Evolutionary conservation across 1,140 invertebrate genomes (phyloP).

Genomic region (Cotesia vestalis): DNA sequence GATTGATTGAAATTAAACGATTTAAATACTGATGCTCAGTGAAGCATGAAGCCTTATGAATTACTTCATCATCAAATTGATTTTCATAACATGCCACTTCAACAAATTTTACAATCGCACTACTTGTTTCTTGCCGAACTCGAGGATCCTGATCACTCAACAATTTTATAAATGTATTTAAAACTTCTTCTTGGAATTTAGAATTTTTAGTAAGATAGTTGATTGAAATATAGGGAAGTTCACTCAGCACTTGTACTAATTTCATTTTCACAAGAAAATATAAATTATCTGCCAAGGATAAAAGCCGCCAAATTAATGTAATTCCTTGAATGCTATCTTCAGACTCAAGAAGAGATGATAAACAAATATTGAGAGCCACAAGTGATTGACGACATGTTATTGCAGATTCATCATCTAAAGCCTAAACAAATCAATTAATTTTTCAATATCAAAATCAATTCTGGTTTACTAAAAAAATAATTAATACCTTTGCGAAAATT

Average conservation of each 20-base stretch:
- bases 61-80: slow-evolving; percentile 62
- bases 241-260: slow-evolving; percentile 70
- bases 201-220: slow-evolving; percentile 61
- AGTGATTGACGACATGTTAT: slow-evolving; percentile 75
- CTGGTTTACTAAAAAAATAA: background rate
- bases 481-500: slow-evolving; percentile 67
- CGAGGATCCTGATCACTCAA: slow-evolving; percentile 80
- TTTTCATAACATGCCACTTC: slow-evolving; percentile 58
- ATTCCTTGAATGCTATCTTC: slow-evolving; percentile 64
- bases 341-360: slow-evolving; percentile 72
- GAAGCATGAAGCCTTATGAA: slow-evolving; percentile 58
- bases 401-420: slow-evolving; percentile 75
- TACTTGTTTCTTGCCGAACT: slow-evolving; percentile 77
- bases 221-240: slow-evolving; percentile 69
- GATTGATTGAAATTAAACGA: slow-evolving; percentile 57
- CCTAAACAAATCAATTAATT: slow-evolving; percentile 61
- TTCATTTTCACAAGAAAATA: slow-evolving; percentile 90
- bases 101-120: slow-evolving; percentile 75
- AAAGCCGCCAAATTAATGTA: slow-evolving; percentile 71
- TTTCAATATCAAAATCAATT: background rate
- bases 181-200: slow-evolving; percentile 70
- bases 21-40: slow-evolving; percentile 54
- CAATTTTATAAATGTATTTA: slow-evolving; percentile 73
- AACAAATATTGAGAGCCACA: slow-evolving; percentile 68
- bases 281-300: slow-evolving; percentile 74